Conservation (phyloP, 2,113 vertebrate genomes). For the Macquaria ambigua region DNA sequence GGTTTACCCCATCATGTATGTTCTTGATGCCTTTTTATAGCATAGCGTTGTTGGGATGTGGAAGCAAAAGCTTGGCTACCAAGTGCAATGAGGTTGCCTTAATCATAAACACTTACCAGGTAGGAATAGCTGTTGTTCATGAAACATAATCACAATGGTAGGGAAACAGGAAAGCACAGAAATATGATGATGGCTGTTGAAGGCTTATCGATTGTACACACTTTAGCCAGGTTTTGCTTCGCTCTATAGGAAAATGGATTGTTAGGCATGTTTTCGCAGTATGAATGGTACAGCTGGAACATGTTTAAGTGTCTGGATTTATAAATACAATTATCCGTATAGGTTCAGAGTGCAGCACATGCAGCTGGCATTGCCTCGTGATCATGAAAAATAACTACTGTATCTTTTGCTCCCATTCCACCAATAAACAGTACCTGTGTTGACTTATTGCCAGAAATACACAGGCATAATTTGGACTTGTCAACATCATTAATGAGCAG, state of each 20-base stretch:
- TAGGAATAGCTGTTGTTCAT: not conserved
- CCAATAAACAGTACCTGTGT: not conserved
- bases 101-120: slow-evolving; percentile 6
- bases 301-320: not conserved
- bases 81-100: not conserved
- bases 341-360: not conserved
- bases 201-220: not conserved
- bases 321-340: not conserved
- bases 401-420: not conserved
- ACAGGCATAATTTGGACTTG: not conserved
- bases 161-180: slow-evolving; percentile 10
- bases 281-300: not conserved
- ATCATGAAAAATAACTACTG: slow-evolving; percentile 8
- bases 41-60: not conserved
- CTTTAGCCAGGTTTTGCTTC: not conserved
- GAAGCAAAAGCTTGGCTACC: not conserved
- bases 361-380: not conserved
- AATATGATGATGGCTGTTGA: not conserved
- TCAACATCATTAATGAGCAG: slow-evolving; percentile 4
- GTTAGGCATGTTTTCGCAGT: not conserved
- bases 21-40: not conserved
- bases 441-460: slow-evolving; percentile 12
- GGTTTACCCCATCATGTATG: not conserved
- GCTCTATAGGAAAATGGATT: not conserved
- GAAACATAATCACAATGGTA: not conserved